These are phyloP conservation scores for Aphidius gifuensis DNA, from an alignment of 1,140 invertebrate genomes.

Conservation along the genomic window DNA sequence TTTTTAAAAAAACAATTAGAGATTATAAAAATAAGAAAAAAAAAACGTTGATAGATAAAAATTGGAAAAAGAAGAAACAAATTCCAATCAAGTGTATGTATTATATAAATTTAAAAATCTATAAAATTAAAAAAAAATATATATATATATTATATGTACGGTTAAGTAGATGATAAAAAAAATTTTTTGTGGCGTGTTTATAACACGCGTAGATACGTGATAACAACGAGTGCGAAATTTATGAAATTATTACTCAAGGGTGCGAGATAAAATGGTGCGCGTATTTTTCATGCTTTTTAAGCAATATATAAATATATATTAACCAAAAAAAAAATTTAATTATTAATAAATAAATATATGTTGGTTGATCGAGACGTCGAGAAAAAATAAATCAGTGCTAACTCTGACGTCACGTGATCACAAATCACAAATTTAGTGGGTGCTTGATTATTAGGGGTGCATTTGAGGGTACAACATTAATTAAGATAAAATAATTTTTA, in stretches of 20 bases:
- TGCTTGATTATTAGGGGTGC: not conserved
- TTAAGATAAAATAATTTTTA: slow-evolving; percentile 5
- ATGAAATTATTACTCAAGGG: not conserved
- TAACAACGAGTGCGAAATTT: not conserved
- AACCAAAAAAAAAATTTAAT: too few relatives aligned
- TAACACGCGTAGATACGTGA: slow-evolving; percentile 40
- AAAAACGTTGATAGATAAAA: slow-evolving; percentile 1
- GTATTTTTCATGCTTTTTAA: too few relatives aligned
- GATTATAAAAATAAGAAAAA: not conserved
- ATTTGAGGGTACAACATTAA: slow-evolving; percentile 5
- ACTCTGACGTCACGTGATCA: not conserved
- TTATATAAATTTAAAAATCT: slow-evolving; percentile 3
- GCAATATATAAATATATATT: too few relatives aligned
- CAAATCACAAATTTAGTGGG: slow-evolving; percentile 1
- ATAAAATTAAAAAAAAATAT: slow-evolving; percentile 30
- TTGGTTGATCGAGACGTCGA: not conserved
- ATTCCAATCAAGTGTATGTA: not conserved
- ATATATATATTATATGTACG: slow-evolving; percentile 31
- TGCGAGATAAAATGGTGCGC: too few relatives aligned
- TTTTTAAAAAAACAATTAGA: not conserved
- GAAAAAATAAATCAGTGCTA: not conserved
- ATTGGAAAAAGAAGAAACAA: slow-evolving; percentile 5
- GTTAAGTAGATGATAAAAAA: slow-evolving; percentile 31
- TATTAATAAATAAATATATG: too few relatives aligned
- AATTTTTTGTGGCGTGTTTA: slow-evolving; percentile 17